phyloP scores from a whole-genome alignment of 2,888 invertebrate species.

The Diadromus collaris region DNA sequence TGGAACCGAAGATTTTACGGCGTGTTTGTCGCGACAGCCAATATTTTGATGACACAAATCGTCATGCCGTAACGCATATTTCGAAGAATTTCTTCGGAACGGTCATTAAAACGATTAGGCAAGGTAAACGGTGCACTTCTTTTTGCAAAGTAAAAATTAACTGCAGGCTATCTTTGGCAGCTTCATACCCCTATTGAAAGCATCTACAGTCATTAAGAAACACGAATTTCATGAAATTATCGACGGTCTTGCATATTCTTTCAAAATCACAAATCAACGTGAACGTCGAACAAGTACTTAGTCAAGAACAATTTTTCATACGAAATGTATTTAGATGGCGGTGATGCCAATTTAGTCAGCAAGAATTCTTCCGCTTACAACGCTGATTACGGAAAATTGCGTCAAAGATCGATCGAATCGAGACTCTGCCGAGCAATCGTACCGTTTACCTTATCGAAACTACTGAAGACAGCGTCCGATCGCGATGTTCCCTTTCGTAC shows the following conservation, averaged over 20 bases:
- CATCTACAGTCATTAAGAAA: neutral
- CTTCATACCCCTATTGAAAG: neutral
- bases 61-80: neutral
- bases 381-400: neutral
- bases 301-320: neutral
- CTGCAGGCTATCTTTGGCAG: neutral
- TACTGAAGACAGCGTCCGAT: conserved; percentile 4
- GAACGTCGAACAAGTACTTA: neutral
- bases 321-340: too few species aligned
- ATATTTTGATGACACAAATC: neutral
- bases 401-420: neutral
- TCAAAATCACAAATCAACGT: neutral
- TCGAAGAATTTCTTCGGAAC: neutral
- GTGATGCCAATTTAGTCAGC: too few species aligned
- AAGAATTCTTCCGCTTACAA: neutral
- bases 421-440: neutral
- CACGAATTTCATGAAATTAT: neutral
- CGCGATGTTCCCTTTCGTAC: conserved; percentile 19
- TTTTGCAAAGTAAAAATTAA: neutral
- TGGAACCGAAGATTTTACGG: neutral
- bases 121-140: conserved; percentile 9
- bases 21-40: neutral
- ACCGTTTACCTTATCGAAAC: conserved; percentile 14
- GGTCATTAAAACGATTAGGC: neutral
- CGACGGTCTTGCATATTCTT: neutral